phyloP scores from a whole-genome alignment of 2,113 vertebrate genomes.

The Syrmaticus mikado region DNA sequence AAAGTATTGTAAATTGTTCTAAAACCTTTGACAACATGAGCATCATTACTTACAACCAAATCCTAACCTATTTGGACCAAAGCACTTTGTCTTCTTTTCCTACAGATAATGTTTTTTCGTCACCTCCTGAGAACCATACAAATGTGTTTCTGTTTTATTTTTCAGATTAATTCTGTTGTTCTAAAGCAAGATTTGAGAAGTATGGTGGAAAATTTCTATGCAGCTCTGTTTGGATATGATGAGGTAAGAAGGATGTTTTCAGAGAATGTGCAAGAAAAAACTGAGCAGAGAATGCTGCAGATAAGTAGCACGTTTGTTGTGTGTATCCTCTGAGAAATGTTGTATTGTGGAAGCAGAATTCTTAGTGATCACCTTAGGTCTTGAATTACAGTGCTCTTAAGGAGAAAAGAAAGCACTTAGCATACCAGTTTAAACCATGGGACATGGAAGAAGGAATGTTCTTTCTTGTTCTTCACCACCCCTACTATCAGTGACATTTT shows the following conservation, averaged over 20 bases:
- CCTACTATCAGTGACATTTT: neutral
- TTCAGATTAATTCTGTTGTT: conserved; percentile 86
- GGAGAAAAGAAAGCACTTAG: neutral
- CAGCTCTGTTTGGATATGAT: conserved; percentile 95
- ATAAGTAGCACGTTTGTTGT: neutral
- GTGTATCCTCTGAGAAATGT: neutral
- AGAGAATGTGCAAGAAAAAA: neutral
- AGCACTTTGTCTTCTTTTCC: neutral
- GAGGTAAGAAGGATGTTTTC: conserved; percentile 83
- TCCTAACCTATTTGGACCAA: no score
- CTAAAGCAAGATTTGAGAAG: conserved; percentile 87
- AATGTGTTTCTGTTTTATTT: conserved; percentile 52
- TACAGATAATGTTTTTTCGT: neutral
- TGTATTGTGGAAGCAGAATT: neutral
- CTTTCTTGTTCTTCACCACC: neutral
- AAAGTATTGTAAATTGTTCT: rapidly evolving
- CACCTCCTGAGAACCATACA: neutral
- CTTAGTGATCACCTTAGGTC: neutral
- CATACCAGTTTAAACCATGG: neutral
- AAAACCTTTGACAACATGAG: neutral
- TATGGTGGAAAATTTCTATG: conserved; percentile 96
- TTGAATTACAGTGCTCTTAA: neutral
- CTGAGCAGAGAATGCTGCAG: neutral
- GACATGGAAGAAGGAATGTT: neutral
- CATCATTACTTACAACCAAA: neutral